Conservation (phyloP, 2,797 vertebrate species). For the Lepidocolaptes lacrymiger region DNA sequence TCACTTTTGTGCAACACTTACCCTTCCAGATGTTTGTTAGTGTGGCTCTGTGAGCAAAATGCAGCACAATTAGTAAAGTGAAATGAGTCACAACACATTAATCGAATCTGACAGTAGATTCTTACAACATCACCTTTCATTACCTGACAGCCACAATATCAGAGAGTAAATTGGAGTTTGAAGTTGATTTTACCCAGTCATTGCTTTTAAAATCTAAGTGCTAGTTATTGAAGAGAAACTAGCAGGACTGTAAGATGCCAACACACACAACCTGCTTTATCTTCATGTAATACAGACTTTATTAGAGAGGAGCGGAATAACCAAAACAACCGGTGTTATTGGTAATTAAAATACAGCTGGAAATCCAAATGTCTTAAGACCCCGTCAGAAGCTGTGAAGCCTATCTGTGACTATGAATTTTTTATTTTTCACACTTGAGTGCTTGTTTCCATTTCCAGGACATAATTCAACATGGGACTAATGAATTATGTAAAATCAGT, state of each 20-base stretch:
- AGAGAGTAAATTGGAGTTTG: neutral
- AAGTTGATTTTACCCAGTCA: neutral
- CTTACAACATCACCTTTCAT: neutral
- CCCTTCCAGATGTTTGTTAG: neutral
- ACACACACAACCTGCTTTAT: neutral
- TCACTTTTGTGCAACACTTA: neutral
- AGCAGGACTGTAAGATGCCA: neutral
- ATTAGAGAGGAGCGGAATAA: neutral
- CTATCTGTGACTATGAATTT: conserved; percentile 55
- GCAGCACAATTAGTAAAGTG: neutral
- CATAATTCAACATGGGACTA: conserved; percentile 50
- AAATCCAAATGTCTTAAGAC: neutral
- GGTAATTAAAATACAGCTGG: neutral
- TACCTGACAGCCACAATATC: neutral
- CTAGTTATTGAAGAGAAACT: neutral
- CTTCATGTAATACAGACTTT: neutral
- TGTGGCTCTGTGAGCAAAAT: neutral
- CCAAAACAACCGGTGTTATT: neutral
- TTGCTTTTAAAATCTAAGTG: neutral
- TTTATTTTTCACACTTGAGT: conserved; percentile 69
- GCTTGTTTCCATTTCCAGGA: conserved; percentile 69
- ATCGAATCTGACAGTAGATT: neutral
- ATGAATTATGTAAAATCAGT: conserved; percentile 77
- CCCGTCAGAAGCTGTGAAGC: neutral
- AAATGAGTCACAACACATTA: neutral